phyloP scores from a whole-genome alignment of 30 jellyfish, hydroid and myxozoan species.

The Aurelia aurita region DNA sequence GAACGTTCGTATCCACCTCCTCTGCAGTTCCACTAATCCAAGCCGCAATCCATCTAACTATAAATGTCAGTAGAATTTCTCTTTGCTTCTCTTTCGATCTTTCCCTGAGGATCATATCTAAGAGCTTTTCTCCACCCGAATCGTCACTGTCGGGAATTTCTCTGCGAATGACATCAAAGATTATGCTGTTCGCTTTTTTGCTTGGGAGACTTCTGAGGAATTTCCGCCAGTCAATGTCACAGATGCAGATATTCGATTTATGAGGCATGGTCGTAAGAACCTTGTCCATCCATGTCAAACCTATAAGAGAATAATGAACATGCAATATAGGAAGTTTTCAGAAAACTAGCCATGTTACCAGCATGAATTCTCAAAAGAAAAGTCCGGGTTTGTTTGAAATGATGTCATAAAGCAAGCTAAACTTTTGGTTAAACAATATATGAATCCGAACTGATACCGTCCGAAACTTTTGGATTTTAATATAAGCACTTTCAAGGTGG shows the following conservation, averaged over 20 bases:
- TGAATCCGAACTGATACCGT: too few relatives aligned
- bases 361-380: too few relatives aligned
- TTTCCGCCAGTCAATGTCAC: slow-evolving; percentile 72
- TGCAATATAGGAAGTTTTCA: too few relatives aligned
- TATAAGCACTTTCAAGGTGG: background rate
- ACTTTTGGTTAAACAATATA: too few relatives aligned
- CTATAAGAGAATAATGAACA: background rate
- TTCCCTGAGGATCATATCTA: slow-evolving; percentile 45
- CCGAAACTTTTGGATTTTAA: too few relatives aligned
- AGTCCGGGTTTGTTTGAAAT: too few relatives aligned
- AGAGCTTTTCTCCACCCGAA: slow-evolving; percentile 14
- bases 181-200: slow-evolving; percentile 37
- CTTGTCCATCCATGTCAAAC: slow-evolving; percentile 62
- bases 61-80: slow-evolving; percentile 39
- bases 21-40: slow-evolving; percentile 81
- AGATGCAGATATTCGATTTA: slow-evolving; percentile 54
- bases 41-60: slow-evolving; percentile 71
- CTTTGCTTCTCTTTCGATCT: slow-evolving; percentile 42
- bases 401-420: too few relatives aligned
- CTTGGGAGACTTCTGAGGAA: slow-evolving; percentile 56
- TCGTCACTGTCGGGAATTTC: slow-evolving; percentile 47
- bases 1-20: slow-evolving; percentile 73
- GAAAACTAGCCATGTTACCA: too few relatives aligned
- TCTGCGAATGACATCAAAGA: slow-evolving; percentile 49
- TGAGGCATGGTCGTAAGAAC: slow-evolving; percentile 65